A percentile compares a stretch with the other conserved stretches of the same genome.
These are phyloP conservation scores for Sinohyriopsis cumingii DNA, from an alignment of 2,888 invertebrate genomes.

Conservation along the genomic window DNA sequence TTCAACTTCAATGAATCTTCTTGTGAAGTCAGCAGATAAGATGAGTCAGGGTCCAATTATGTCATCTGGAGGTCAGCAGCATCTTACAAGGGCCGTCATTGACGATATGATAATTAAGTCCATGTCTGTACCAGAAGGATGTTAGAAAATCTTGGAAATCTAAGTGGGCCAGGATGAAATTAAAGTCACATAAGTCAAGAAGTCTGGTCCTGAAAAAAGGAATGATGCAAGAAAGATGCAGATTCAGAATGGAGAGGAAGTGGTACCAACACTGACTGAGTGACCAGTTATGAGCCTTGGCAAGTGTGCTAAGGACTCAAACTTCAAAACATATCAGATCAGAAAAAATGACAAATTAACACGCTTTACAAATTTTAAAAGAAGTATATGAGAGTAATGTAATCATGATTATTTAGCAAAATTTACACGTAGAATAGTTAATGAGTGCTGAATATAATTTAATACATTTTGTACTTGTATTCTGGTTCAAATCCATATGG, in stretches of 20 bases:
- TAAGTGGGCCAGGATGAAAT: slow-evolving; percentile 22
- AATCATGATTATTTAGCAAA: too few species aligned
- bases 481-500: too few species aligned
- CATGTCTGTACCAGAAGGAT: slow-evolving; percentile 7
- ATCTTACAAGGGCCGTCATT: slow-evolving; percentile 23
- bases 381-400: too few species aligned
- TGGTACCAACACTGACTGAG: slow-evolving; percentile 22
- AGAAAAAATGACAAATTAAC: too few species aligned
- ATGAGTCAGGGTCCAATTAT: neutral
- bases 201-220: slow-evolving; percentile 22
- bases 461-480: too few species aligned
- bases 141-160: slow-evolving; percentile 12
- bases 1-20: too few species aligned
- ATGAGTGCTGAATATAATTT: too few species aligned
- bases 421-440: too few species aligned
- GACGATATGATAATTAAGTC: slow-evolving; percentile 4
- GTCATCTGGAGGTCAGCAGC: slow-evolving; percentile 8
- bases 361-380: too few species aligned
- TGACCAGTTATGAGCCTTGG: slow-evolving; percentile 20
- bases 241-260: slow-evolving; percentile 11
- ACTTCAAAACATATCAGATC: too few species aligned
- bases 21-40: neutral
- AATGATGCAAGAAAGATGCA: slow-evolving; percentile 14
- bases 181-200: slow-evolving; percentile 20
- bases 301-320: slow-evolving; percentile 9